Base-by-base conservation (phyloP, 2,797 vertebrate genomes). In the Sus cebifrons region DNA sequence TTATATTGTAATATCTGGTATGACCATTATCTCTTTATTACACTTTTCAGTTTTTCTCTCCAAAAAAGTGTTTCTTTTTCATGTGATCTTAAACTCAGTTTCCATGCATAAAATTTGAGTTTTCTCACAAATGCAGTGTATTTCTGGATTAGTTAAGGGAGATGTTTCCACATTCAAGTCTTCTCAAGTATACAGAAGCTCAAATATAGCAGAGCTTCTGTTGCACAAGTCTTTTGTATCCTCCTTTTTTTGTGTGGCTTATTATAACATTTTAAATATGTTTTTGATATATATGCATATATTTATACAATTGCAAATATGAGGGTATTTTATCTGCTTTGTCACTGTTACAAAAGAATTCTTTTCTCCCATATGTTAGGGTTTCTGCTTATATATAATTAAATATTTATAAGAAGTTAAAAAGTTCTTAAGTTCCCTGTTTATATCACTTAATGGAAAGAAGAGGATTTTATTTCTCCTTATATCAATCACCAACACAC, bases 401-500 rank as follows among this genome's bases (percentile, higher is more conserved):
- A 83, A 89, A 54, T 78, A 20, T 83, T 88, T 77, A 15, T 17
- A 71, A 23, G 44, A 23, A 94, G 67, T 65, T 67, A 95, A 95
- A 60, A 56, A 85, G 49, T 77, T 82, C 21, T 75, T 25, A 86
- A 3, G 0, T 77, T 96, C 81, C 77, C 40, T 84, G 40, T 8
- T 68, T 85, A 44, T 23, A 85, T 71, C 29, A 73, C 5, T 79
- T 87, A 94, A 75, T 11, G 29, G 44, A n/a, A 91, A 12, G 21
- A 95, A 91, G 60, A 93, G 44, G 27, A n/a, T 79, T 82, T 81
- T 70, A 12, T 91, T 91, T 74, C 29, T 89, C 89, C 73, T 52
- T 21, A 56, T 20, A 62, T 92, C 62, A 65, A 32, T 86, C 71
- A 87, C 68, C 83, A 85, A 32, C 27, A 73, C 67, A 73, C 70